phyloP scores from a whole-genome alignment of 2,888 invertebrate genomes.

The Physocephala rufipes region DNA sequence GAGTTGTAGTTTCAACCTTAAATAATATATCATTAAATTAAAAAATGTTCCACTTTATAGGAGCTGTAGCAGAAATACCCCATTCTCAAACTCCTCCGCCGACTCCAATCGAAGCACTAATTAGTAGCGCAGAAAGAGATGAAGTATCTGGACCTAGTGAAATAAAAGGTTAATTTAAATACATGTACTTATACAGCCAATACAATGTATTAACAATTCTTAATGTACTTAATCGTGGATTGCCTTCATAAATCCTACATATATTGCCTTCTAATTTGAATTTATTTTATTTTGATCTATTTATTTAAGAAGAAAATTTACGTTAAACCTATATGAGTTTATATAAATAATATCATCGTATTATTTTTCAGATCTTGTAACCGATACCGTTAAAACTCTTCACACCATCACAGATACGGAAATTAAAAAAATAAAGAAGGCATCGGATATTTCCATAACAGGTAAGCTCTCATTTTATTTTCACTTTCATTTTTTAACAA shows the following conservation, averaged over 20 bases:
- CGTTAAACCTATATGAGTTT: conserved; percentile 8
- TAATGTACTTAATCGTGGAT: no score
- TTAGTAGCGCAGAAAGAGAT: conserved; percentile 37
- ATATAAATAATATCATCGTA: background rate
- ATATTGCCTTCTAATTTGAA: no score
- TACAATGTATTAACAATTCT: no score
- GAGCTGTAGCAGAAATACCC: conserved; percentile 57
- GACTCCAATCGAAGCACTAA: conserved; percentile 60
- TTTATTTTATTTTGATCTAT: no score
- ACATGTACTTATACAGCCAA: no score
- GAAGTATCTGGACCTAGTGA: conserved; percentile 17
- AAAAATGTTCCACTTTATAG: conserved; percentile 42
- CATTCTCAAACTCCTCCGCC: conserved; percentile 65
- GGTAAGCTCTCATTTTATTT: conserved; percentile 51
- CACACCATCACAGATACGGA: conserved; percentile 60
- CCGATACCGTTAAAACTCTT: conserved; percentile 57
- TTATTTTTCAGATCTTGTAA: conserved; percentile 51
- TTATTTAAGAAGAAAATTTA: background rate
- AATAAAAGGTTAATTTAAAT: conserved; percentile 29
- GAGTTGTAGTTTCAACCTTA: conserved; percentile 14
- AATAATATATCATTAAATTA: background rate
- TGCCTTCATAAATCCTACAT: no score
- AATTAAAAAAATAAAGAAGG: conserved; percentile 58
- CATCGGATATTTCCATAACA: conserved; percentile 57
- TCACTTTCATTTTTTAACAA: conserved; percentile 16